Evolutionary conservation across 2,113 vertebrate species (phyloP).

Genomic region (Scomber japonicus): DNA sequence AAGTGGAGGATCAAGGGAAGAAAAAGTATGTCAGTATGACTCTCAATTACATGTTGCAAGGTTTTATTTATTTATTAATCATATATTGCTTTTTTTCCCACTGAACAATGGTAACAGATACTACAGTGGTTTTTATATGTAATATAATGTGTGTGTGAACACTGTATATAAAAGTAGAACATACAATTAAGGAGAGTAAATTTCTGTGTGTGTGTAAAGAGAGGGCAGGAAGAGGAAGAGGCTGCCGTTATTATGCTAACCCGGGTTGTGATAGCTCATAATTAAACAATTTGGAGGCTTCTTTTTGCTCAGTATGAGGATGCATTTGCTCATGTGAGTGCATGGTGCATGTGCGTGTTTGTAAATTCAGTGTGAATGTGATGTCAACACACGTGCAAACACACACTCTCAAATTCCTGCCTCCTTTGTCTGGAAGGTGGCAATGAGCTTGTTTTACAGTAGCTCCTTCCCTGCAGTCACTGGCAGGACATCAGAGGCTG

Average conservation of each 20-base stretch:
- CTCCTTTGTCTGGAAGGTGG: slow-evolving; percentile 80
- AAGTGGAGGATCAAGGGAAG: slow-evolving; percentile 2
- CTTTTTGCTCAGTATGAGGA: background rate
- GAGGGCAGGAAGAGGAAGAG: background rate
- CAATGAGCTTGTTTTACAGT: slow-evolving; percentile 46
- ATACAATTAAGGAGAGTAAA: too few relatives aligned
- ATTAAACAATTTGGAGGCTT: slow-evolving; percentile 24
- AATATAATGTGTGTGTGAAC: background rate
- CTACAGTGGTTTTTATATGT: background rate
- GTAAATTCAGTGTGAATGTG: slow-evolving; percentile 27
- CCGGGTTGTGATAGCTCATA: background rate
- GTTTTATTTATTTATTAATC: background rate
- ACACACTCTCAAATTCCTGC: slow-evolving; percentile 36
- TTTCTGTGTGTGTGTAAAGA: background rate
- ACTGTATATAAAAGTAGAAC: background rate
- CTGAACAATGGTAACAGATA: background rate
- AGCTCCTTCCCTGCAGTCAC: slow-evolving; percentile 80
- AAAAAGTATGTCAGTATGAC: slow-evolving; percentile 28
- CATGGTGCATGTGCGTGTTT: background rate
- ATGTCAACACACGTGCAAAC: slow-evolving; percentile 51
- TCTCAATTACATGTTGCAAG: background rate
- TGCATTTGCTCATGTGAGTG: background rate
- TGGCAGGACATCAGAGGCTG: slow-evolving; percentile 54
- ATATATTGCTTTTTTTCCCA: background rate
- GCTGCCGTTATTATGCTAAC: background rate